These are phyloP conservation scores for Valencia hispanica DNA, from an alignment of 2,797 vertebrate genomes.

Conservation along the genomic window DNA sequence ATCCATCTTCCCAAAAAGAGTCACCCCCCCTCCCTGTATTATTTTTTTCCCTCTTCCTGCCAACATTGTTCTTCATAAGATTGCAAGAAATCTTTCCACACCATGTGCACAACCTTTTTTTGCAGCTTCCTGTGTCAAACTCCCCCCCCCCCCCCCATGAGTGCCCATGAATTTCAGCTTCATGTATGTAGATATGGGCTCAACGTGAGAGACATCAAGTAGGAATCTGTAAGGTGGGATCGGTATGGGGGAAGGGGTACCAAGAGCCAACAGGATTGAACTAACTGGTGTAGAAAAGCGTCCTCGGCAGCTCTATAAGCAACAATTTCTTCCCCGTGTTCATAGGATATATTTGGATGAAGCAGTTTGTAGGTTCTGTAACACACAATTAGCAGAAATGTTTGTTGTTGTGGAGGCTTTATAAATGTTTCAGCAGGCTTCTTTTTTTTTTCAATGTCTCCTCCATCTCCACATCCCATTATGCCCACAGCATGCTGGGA, in stretches of 20 bases:
- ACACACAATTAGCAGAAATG: neutral
- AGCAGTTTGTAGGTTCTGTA: neutral
- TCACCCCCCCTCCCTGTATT: neutral
- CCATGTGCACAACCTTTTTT: neutral
- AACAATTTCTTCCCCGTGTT: neutral
- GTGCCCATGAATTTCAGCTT: slow-evolving; percentile 5
- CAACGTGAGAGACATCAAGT: slow-evolving; percentile 28
- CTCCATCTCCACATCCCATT: slow-evolving; percentile 2
- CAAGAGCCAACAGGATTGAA: slow-evolving; percentile 47
- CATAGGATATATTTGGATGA: neutral
- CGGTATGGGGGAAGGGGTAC: slow-evolving; percentile 51
- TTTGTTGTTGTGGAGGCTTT: neutral
- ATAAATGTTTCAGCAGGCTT: neutral
- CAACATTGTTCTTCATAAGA: slow-evolving; percentile 13
- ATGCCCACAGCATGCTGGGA: slow-evolving; percentile 20
- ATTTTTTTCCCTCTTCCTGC: neutral
- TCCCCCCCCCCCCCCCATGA: slow-evolving; percentile 1
- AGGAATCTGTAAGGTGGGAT: slow-evolving; percentile 15
- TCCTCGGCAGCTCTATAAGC: slow-evolving; percentile 1
- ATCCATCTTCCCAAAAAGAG: slow-evolving; percentile 52
- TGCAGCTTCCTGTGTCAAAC: neutral
- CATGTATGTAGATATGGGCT: slow-evolving; percentile 11
- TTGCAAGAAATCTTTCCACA: neutral
- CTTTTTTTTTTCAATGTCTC: neutral
- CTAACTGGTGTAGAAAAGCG: slow-evolving; percentile 24